Evolutionary conservation across 2,888 invertebrate genomes (phyloP).

Genomic region (Rhodophaea formosa): DNA sequence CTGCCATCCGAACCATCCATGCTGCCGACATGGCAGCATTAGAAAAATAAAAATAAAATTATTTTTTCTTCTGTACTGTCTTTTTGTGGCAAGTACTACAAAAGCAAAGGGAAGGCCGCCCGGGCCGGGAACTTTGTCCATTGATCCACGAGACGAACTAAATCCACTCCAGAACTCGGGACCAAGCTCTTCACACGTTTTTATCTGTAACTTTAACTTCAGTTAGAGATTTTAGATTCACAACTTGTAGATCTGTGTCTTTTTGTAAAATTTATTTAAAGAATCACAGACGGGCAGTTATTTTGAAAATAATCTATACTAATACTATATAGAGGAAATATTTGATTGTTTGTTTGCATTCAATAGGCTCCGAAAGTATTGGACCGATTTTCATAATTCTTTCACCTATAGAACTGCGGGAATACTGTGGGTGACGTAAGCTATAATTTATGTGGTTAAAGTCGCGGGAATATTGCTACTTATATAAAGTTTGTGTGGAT

Average conservation of each 20-base stretch:
- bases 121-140: conserved; percentile 22
- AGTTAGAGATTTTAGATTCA: background rate
- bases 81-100: conserved; percentile 30
- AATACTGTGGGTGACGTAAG: too few relatives aligned
- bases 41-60: background rate
- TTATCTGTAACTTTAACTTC: conserved; percentile 1
- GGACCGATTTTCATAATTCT: too few relatives aligned
- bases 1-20: too few relatives aligned
- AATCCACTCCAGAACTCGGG: conserved; percentile 6
- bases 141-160: conserved; percentile 17
- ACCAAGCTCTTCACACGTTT: background rate
- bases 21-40: too few relatives aligned
- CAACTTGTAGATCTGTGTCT: background rate
- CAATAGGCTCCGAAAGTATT: too few relatives aligned
- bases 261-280: background rate
- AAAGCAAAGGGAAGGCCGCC: conserved; percentile 34
- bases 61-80: background rate
- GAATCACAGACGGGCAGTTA: background rate
- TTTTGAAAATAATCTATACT: too few relatives aligned
- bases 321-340: too few relatives aligned
- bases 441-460: too few relatives aligned
- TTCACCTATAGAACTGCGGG: too few relatives aligned
- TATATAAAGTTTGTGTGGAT: too few relatives aligned
- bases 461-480: too few relatives aligned
- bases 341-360: too few relatives aligned